Conservation (phyloP, 2,797 vertebrate species). For the Pseudochirops cupreus region DNA sequence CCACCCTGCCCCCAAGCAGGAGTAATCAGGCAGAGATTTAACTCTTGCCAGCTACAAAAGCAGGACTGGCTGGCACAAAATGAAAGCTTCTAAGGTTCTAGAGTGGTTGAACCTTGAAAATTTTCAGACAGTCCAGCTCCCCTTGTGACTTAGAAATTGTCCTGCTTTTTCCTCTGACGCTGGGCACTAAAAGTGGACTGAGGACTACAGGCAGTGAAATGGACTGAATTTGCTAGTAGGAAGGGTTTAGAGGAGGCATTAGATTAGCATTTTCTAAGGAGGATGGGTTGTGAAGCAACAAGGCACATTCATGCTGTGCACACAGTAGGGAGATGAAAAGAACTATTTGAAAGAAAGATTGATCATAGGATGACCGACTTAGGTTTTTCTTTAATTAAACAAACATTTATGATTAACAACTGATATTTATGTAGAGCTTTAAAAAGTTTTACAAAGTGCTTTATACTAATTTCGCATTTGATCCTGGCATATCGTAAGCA, state of each 20-base stretch:
- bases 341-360: neutral
- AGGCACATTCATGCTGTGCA: neutral
- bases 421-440: neutral
- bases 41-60: slow-evolving; percentile 1
- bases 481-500: neutral
- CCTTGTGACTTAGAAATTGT: neutral
- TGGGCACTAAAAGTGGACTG: neutral
- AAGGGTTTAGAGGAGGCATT: neutral
- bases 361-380: neutral
- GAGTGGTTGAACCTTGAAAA: neutral
- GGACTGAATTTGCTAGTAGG: neutral
- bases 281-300: neutral
- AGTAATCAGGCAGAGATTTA: slow-evolving; percentile 37
- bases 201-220: neutral
- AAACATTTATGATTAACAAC: neutral
- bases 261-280: neutral
- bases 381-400: neutral
- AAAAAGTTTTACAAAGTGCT: neutral
- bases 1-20: neutral
- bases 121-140: neutral
- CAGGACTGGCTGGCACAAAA: slow-evolving; percentile 4
- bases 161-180: neutral
- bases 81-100: slow-evolving; percentile 15
- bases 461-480: neutral
- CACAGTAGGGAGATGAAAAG: neutral